A percentile compares a stretch with the other conserved stretches of the same genome.
Conservation (phyloP, 2,113 vertebrate species). For the Solenodon paradoxus region DNA sequence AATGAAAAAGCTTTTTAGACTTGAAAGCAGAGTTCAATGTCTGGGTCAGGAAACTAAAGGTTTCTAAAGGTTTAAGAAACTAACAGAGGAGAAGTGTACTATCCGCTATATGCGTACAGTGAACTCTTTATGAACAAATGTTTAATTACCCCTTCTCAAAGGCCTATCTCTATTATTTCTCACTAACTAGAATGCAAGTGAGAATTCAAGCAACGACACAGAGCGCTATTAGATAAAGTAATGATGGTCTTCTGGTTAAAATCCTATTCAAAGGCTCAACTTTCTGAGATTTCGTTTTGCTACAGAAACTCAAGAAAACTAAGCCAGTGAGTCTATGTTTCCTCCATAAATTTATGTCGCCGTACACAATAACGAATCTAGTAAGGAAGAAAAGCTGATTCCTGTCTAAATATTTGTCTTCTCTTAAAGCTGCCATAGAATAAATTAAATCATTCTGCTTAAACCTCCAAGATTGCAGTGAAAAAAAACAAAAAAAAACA, state of each 20-base stretch:
- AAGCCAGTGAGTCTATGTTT: slow-evolving; percentile 15
- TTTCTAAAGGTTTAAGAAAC: slow-evolving; percentile 40
- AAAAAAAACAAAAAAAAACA: too few relatives aligned
- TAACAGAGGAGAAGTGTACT: neutral
- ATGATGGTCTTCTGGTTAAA: slow-evolving; percentile 30
- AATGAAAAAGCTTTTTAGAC: slow-evolving; percentile 40
- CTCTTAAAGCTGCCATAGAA: slow-evolving; percentile 57
- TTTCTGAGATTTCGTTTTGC: slow-evolving; percentile 49
- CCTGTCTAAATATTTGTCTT: slow-evolving; percentile 73
- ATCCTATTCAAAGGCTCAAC: slow-evolving; percentile 34
- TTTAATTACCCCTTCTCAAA: slow-evolving; percentile 48
- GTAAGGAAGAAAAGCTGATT: slow-evolving; percentile 42
- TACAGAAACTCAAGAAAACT: slow-evolving; percentile 45
- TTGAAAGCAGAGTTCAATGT: slow-evolving; percentile 34
- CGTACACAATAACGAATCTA: slow-evolving; percentile 38
- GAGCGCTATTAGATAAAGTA: slow-evolving; percentile 14
- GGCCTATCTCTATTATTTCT: neutral
- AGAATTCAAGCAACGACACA: slow-evolving; percentile 22
- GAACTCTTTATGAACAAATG: slow-evolving; percentile 43
- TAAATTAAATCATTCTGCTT: slow-evolving; percentile 58
- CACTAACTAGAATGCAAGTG: slow-evolving; percentile 1
- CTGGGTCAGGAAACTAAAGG: slow-evolving; percentile 47
- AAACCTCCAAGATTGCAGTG: slow-evolving; percentile 15
- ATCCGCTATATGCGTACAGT: neutral
- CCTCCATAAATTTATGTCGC: neutral